phyloP scores from a whole-genome alignment of 2,797 vertebrate species.

The Myripristis murdjan region DNA sequence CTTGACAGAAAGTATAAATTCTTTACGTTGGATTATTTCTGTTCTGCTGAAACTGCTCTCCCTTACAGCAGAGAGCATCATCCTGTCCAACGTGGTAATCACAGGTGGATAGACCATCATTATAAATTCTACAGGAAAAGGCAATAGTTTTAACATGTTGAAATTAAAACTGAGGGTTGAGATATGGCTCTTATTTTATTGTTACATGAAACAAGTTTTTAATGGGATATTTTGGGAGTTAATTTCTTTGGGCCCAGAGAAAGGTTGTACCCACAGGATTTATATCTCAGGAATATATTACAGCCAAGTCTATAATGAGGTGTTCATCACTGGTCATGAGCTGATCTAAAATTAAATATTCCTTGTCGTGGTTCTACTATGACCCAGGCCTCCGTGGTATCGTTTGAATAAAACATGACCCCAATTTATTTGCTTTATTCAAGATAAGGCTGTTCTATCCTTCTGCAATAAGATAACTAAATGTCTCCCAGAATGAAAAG shows the following conservation, averaged over 20 bases:
- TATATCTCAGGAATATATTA: background rate
- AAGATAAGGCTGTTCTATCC: constrained; percentile 29
- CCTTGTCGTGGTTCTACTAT: background rate
- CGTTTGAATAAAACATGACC: constrained; percentile 46
- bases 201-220: too few species aligned
- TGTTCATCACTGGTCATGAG: background rate
- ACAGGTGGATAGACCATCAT: background rate
- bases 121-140: too few species aligned
- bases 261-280: background rate
- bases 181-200: too few species aligned
- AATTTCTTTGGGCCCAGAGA: too few species aligned
- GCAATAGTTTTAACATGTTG: too few species aligned
- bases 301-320: background rate
- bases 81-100: background rate
- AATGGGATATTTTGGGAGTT: too few species aligned
- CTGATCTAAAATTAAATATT: background rate
- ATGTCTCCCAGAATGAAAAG: constrained; percentile 47
- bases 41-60: background rate
- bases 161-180: too few species aligned
- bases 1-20: too few species aligned
- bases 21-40: background rate
- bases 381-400: background rate
- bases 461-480: constrained; percentile 42
- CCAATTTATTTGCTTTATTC: constrained; percentile 26
- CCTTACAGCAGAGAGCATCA: too few species aligned